A percentile compares a stretch with the other conserved stretches of the same genome.
These are phyloP conservation scores for Gastrophryne carolinensis DNA, from an alignment of 2,797 vertebrate species.

Conservation along the genomic window DNA sequence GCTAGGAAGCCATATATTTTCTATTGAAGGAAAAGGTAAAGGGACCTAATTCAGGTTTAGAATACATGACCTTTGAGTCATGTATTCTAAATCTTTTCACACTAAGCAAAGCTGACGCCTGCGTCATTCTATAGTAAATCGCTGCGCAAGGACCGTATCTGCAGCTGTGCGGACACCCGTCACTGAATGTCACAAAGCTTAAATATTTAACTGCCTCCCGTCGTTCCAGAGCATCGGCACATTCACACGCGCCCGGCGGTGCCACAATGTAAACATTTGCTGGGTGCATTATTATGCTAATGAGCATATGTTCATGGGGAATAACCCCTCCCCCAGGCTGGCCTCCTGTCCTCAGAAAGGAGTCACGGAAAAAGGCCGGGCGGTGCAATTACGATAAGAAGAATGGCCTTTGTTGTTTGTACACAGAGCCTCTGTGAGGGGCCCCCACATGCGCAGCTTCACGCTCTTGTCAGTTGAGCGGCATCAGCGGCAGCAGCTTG, in stretches of 20 bases:
- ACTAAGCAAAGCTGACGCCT: no score
- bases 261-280: constrained; percentile 25
- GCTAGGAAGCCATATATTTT: no score
- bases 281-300: constrained; percentile 21
- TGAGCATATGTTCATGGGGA: not conserved
- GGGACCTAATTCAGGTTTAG: no score
- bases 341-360: constrained; percentile 17
- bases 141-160: no score
- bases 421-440: constrained; percentile 28
- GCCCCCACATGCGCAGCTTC: constrained; percentile 2
- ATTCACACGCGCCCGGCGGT: not conserved
- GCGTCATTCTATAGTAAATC: no score
- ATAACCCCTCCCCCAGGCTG: not conserved
- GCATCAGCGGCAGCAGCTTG: constrained; percentile 10
- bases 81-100: no score
- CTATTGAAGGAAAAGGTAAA: no score
- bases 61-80: no score
- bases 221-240: not conserved
- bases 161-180: not conserved
- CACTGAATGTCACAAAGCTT: not conserved
- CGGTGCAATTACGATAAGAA: constrained; percentile 36
- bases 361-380: constrained; percentile 7
- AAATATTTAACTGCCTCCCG: not conserved
- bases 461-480: constrained; percentile 23
- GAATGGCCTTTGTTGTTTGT: constrained; percentile 26